Evolutionary conservation across 2,888 invertebrate species (phyloP), one percentile per base, ranked within the genome.

Genomic region (Ischnus inquisitorius): DNA sequence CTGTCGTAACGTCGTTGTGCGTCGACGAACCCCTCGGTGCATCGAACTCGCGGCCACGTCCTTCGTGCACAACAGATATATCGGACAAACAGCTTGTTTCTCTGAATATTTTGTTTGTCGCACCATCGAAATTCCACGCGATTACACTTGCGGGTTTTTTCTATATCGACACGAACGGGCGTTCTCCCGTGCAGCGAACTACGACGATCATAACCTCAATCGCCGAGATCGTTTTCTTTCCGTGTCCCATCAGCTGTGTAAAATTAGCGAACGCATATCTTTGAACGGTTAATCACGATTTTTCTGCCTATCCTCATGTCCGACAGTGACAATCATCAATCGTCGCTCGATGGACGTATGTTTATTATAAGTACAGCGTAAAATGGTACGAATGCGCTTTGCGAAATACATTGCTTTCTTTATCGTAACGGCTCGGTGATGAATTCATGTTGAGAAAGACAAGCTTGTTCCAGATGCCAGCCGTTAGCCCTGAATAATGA

Each of bases 341-440:
- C 68, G 72, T 80, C 72, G 76, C 39, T 64, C 34, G 25, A 46
- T 16, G 48, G 68, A 84, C 68, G 51, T 84, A 51, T 43, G 71
- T 78, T 68, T 71, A 19, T 69, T 68, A 65, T 77, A 68, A 78
- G 62, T 69, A 54, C 68, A 19, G 69, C 39, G 64, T 54, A 81
- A 84, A 81, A 84, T 84, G 84, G 84, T 84, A 81, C 51, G 46
- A 28, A 57, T n/a, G 67, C 39, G 41, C 54, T 76, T 54, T 12
- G 6, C 12, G n/a, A 16, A 22, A 19, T 14, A 25, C 12, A 34
- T 5, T 28, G 34, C 34, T 43, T 65, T 60, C 46, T 62, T 64
- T 51, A n/a, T n/a, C 3, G 57, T 25, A 28, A 34, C 34, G 60
- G 5, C n/a, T 2, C 1, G n/a, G 28, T 4, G 1, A 4, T 25